A percentile compares a stretch with the other conserved stretches of the same genome.
These are phyloP conservation scores for Heterocephalus glaber DNA, from an alignment of 2,113 vertebrate species.

Conservation along the genomic window DNA sequence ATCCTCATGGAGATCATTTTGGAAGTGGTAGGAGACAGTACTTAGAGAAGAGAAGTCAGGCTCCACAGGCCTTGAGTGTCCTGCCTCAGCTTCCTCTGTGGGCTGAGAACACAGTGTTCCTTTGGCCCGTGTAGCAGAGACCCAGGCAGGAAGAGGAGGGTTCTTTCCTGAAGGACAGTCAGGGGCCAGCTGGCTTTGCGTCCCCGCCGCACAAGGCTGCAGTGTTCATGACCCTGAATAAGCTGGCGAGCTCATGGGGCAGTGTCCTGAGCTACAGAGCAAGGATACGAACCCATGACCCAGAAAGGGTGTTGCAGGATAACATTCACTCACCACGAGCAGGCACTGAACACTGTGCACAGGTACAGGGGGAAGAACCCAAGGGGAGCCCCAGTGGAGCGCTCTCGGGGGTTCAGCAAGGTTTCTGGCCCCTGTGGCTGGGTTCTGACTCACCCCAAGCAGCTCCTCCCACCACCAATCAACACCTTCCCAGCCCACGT, in stretches of 20 bases:
- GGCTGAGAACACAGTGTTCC: background rate
- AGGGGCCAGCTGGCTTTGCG: background rate
- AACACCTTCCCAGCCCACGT: slow-evolving; percentile 71
- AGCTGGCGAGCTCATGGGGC: background rate
- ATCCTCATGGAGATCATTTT: background rate
- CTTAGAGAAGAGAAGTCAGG: slow-evolving; percentile 11
- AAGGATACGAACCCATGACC: background rate
- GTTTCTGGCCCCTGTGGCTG: background rate
- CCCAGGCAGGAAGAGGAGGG: background rate
- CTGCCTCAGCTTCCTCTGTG: background rate
- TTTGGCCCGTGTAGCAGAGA: background rate
- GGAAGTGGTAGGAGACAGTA: background rate
- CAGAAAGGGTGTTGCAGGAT: background rate
- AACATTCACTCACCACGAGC: background rate
- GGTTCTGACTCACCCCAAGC: background rate
- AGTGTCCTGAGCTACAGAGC: background rate
- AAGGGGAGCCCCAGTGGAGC: background rate
- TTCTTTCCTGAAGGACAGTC: background rate
- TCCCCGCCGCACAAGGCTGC: background rate
- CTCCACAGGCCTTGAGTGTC: background rate
- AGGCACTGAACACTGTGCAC: background rate
- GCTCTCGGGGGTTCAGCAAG: background rate
- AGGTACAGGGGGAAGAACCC: background rate
- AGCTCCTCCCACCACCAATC: background rate
- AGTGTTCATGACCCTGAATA: too few relatives aligned